Conservation (phyloP, 2,888 invertebrate genomes). For the Lasioglossum leucozonium region DNA sequence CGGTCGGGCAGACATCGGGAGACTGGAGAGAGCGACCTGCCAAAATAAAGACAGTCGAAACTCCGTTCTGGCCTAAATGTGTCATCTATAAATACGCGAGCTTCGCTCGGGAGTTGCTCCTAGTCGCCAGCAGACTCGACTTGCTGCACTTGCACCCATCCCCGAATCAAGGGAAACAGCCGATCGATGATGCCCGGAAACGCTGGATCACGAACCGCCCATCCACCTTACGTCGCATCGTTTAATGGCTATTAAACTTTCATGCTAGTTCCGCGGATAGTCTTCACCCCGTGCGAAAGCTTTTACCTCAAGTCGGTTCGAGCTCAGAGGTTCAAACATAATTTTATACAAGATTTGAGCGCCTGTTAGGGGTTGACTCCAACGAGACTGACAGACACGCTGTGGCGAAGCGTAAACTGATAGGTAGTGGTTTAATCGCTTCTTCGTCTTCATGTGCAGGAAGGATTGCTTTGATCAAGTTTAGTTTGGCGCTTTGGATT, state of each 20-base stretch:
- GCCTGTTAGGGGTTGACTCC: not conserved
- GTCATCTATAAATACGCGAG: slow-evolving; percentile 83
- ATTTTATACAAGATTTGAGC: slow-evolving; percentile 2
- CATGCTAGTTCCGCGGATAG: not conserved
- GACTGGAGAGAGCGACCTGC: slow-evolving; percentile 55
- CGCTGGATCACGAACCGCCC: not conserved
- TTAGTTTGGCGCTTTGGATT: too few relatives aligned
- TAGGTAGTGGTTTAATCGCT: too few relatives aligned
- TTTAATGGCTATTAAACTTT: slow-evolving; percentile 16
- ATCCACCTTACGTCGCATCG: not conserved
- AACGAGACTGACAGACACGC: not conserved
- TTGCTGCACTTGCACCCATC: slow-evolving; percentile 47
- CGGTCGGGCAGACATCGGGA: slow-evolving; percentile 37
- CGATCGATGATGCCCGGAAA: slow-evolving; percentile 24
- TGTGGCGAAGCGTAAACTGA: too few relatives aligned
- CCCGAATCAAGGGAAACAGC: slow-evolving; percentile 39
- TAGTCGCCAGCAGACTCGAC: slow-evolving; percentile 23
- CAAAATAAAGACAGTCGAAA: slow-evolving; percentile 80
- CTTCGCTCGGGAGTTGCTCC: slow-evolving; percentile 37
- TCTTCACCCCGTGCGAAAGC: not conserved
- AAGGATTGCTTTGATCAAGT: too few relatives aligned
- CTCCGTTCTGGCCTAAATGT: slow-evolving; percentile 81
- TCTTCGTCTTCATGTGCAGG: too few relatives aligned
- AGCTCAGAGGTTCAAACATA: not conserved
- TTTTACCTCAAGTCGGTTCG: not conserved